phyloP scores from a whole-genome alignment of 2,797 vertebrate species.

The Cirrhinus molitorella region DNA sequence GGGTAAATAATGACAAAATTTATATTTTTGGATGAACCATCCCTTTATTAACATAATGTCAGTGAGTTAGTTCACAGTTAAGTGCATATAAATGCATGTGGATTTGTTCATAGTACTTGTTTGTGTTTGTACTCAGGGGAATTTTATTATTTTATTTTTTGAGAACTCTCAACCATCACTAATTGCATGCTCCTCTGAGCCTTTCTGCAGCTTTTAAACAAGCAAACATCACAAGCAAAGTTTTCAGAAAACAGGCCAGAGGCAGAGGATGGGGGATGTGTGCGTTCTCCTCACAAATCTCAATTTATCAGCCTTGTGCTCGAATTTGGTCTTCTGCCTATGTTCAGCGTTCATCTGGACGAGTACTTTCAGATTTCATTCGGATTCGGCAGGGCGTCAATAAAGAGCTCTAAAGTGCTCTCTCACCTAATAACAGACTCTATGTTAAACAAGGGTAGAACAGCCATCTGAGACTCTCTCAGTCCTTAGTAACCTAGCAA shows the following conservation, averaged over 20 bases:
- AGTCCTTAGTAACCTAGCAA: constrained; percentile 80
- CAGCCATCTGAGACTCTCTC: constrained; percentile 69
- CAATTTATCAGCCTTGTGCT: constrained; percentile 12
- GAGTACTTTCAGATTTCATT: constrained; percentile 32
- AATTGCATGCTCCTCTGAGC: constrained; percentile 16
- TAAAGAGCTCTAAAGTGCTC: constrained; percentile 59
- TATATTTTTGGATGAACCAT: not conserved
- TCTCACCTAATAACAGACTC: constrained; percentile 66
- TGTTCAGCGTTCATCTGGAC: constrained; percentile 12
- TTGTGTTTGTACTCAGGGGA: constrained; percentile 24
- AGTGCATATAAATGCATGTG: not conserved
- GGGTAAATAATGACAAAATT: too few species aligned
- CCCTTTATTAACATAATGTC: not conserved
- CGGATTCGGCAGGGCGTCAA: constrained; percentile 40
- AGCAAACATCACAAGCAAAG: constrained; percentile 29
- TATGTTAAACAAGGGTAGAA: constrained; percentile 62
- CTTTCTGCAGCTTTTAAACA: constrained; percentile 43
- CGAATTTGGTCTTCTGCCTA: not conserved
- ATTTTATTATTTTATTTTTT: not conserved
- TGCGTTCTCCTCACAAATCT: not conserved
- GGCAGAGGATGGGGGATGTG: constrained; percentile 15
- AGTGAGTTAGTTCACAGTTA: constrained; percentile 4
- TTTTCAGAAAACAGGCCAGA: constrained; percentile 27
- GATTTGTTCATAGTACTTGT: constrained; percentile 15
- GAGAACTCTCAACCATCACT: constrained; percentile 32